Evolutionary conservation across 2,113 vertebrate genomes (phyloP).

Genomic region (Paradisaea rubra): DNA sequence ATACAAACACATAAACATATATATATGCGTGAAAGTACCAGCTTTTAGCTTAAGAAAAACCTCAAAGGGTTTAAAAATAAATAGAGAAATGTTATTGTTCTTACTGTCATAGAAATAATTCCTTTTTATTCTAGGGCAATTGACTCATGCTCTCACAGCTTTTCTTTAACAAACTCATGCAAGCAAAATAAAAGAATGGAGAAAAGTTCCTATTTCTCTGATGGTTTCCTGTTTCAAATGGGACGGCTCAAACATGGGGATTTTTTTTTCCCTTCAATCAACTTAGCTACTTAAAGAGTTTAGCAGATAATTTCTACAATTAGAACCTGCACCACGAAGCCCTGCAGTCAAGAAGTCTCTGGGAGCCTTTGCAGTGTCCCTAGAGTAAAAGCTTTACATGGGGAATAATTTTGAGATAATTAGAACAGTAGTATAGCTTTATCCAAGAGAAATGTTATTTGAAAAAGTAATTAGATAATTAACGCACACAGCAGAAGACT

Average conservation of each 20-base stretch:
- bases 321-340: background rate
- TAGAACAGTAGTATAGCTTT: background rate
- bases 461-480: constrained; percentile 3
- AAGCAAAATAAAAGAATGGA: background rate
- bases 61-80: background rate
- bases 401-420: background rate
- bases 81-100: background rate
- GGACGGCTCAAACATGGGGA: background rate
- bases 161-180: background rate
- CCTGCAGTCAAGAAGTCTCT: background rate
- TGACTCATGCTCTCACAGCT: background rate
- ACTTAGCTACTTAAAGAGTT: background rate
- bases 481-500: background rate
- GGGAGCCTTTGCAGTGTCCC: background rate
- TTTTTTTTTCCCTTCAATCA: background rate
- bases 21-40: background rate
- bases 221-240: background rate
- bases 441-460: background rate
- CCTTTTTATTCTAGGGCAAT: background rate
- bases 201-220: background rate
- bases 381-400: background rate
- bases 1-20: background rate
- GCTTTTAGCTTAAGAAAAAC: background rate
- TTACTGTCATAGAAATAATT: background rate
- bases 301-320: background rate